Evolutionary conservation across 2,888 invertebrate genomes (phyloP).

Genomic region (Aricia artaxerxes): DNA sequence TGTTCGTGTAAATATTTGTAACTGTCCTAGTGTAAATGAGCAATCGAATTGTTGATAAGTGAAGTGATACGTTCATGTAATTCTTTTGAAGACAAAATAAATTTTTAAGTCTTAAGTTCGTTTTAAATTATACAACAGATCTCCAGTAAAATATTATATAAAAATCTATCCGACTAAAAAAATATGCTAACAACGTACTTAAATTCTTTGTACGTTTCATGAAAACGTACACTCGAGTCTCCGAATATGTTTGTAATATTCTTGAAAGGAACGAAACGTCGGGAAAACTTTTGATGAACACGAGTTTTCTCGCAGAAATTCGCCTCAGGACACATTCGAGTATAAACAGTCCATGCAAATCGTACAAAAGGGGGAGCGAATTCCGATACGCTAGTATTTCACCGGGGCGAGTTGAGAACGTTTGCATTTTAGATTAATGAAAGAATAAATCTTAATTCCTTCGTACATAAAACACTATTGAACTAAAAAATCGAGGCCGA

Average conservation of each 20-base stretch:
- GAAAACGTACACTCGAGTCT: background rate
- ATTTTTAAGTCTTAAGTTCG: slow-evolving; percentile 48
- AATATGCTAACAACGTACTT: background rate
- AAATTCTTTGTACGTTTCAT: slow-evolving; percentile 2
- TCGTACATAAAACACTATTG: slow-evolving; percentile 26
- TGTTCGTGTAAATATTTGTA: slow-evolving; percentile 51
- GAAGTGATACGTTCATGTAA: slow-evolving; percentile 58
- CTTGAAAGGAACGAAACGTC: slow-evolving; percentile 20
- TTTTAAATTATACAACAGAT: background rate
- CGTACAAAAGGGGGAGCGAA: background rate
- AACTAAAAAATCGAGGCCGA: slow-evolving; percentile 35
- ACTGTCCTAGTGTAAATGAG: slow-evolving; percentile 67
- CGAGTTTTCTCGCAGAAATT: slow-evolving; percentile 10
- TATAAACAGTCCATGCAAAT: slow-evolving; percentile 16
- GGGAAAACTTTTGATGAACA: slow-evolving; percentile 19
- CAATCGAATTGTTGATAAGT: slow-evolving; percentile 65
- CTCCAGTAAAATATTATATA: background rate
- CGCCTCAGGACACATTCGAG: slow-evolving; percentile 16
- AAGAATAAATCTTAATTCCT: slow-evolving; percentile 26
- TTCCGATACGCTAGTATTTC: slow-evolving; percentile 15
- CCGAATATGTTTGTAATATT: slow-evolving; percentile 21
- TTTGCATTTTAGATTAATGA: slow-evolving; percentile 21
- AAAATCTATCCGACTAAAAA: background rate
- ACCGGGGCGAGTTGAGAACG: background rate
- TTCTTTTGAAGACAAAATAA: slow-evolving; percentile 75